These are phyloP conservation scores for Murina feae DNA, from an alignment of 2,113 vertebrate species.

Conservation along the genomic window DNA sequence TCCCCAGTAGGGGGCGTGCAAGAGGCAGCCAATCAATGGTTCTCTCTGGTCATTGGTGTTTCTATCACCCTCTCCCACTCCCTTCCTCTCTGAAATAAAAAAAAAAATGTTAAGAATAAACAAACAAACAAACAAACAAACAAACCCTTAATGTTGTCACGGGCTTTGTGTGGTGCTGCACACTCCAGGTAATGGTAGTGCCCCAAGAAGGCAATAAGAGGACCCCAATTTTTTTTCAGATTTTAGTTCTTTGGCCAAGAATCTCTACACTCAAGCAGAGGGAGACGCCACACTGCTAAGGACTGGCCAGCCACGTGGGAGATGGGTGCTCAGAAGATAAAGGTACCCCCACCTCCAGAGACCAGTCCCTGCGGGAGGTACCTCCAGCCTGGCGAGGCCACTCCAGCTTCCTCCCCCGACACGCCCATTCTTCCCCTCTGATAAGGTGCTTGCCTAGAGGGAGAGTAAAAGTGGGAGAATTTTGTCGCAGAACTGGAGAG, in stretches of 20 bases:
- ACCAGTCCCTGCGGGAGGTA: not conserved
- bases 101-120: no score
- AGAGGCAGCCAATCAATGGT: no score
- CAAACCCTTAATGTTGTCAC: fast-evolving
- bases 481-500: not conserved
- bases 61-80: no score
- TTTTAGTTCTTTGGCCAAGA: not conserved
- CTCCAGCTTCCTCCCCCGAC: not conserved
- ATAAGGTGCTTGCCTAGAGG: not conserved
- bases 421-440: not conserved
- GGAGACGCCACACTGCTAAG: not conserved
- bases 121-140: no score
- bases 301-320: not conserved
- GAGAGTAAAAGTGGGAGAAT: not conserved
- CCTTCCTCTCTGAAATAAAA: no score
- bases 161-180: not conserved
- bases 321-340: not conserved
- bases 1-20: no score
- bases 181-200: not conserved
- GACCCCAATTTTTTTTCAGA: not conserved
- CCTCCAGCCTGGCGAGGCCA: fast-evolving
- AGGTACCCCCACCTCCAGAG: no score
- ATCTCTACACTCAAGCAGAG: not conserved
- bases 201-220: not conserved
- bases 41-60: no score